These are phyloP conservation scores for Thymallus thymallus DNA, from an alignment of 2,113 vertebrate genomes.

Conservation along the genomic window DNA sequence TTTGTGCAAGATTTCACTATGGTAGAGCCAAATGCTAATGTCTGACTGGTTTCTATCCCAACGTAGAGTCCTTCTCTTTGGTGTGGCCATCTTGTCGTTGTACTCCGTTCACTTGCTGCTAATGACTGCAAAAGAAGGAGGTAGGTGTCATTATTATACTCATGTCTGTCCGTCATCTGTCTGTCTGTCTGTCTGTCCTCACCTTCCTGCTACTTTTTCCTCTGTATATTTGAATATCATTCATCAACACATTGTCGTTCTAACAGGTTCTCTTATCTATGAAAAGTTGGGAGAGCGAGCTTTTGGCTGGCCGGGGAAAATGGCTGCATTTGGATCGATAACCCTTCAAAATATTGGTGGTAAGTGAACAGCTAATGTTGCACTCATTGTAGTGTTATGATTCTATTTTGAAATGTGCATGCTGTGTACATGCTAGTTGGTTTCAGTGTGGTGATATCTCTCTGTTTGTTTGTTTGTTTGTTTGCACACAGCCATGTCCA, in stretches of 20 bases:
- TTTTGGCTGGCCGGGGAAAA: constrained; percentile 94
- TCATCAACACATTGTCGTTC: background rate
- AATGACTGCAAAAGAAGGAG: constrained; percentile 95
- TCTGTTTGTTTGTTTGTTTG: background rate
- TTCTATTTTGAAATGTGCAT: background rate
- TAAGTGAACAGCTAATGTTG: constrained; percentile 47
- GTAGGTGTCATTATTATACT: constrained; percentile 63
- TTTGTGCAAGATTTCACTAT: background rate
- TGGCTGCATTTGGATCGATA: constrained; percentile 86
- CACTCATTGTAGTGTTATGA: constrained; percentile 68
- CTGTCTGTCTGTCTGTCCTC: background rate
- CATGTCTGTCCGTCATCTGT: background rate
- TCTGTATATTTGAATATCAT: constrained; percentile 68
- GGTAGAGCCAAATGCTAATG: background rate
- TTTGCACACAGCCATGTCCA: constrained; percentile 89
- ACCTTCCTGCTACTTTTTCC: constrained; percentile 13
- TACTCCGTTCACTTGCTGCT: constrained; percentile 95
- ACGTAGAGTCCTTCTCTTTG: constrained; percentile 83
- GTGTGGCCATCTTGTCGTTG: constrained; percentile 86
- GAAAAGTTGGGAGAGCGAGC: constrained; percentile 94
- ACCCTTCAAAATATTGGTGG: constrained; percentile 97
- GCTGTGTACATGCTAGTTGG: background rate
- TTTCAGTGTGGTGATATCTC: background rate
- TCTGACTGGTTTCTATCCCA: constrained; percentile 17
- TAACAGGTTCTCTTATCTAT: constrained; percentile 91